These are phyloP conservation scores for Eupithecia subumbrata DNA, from an alignment of 2,888 invertebrate species.

Conservation along the genomic window DNA sequence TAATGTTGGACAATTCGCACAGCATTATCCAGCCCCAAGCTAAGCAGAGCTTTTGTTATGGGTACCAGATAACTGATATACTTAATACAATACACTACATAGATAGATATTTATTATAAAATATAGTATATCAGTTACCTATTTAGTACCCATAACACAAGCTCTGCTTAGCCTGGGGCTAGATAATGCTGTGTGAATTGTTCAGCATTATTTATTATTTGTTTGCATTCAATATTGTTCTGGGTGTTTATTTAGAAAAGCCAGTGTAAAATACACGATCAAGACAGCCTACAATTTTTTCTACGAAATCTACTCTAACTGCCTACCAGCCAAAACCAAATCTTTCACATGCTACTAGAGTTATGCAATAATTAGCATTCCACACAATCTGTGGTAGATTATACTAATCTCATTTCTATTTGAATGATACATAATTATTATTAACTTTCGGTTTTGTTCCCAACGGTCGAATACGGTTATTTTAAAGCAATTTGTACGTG, in stretches of 20 bases:
- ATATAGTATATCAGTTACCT: too few species aligned
- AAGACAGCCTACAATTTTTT: not conserved
- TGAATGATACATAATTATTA: slow-evolving; percentile 48
- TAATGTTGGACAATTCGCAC: too few species aligned
- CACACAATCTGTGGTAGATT: slow-evolving; percentile 1
- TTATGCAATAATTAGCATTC: slow-evolving; percentile 41
- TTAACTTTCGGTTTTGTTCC: slow-evolving; percentile 62
- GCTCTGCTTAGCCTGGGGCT: too few species aligned
- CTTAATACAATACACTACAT: too few species aligned
- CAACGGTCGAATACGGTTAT: slow-evolving; percentile 50
- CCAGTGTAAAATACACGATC: not conserved
- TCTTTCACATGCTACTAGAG: slow-evolving; percentile 4
- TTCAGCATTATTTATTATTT: too few species aligned
- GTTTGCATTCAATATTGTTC: not conserved
- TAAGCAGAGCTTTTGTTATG: too few species aligned
- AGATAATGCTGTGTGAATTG: too few species aligned
- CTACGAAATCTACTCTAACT: not conserved
- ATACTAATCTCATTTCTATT: slow-evolving; percentile 48
- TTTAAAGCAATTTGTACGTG: slow-evolving; percentile 46
- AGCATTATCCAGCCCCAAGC: too few species aligned
- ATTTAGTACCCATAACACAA: too few species aligned
- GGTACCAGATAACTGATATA: too few species aligned
- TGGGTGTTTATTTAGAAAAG: not conserved
- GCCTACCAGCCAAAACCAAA: not conserved
- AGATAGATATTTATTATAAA: too few species aligned